Evolutionary conservation across 2,113 vertebrate species (phyloP), one percentile per base, ranked within the genome.

Genomic region (Colossoma macropomum): DNA sequence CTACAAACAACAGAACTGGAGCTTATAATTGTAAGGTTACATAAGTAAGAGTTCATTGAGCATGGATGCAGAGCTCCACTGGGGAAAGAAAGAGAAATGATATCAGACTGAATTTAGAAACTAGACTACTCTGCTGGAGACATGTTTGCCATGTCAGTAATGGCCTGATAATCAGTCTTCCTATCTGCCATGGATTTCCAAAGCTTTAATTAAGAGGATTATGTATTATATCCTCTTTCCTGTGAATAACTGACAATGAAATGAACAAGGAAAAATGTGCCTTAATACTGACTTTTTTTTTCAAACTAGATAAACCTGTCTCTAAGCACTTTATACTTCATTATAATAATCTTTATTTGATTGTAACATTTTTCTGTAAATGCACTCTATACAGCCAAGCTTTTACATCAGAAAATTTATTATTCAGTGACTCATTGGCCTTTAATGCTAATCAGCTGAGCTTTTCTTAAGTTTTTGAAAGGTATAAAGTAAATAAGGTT

Each of bases 11-110:
- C 8, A 28, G 9, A 1, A 45, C 6, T 9, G 9, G 41, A 4
- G 34, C 34, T 38, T 38, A 3, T 7, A 38, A 7, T 7, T 38
- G 15, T 27, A 68, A 15, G 30, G 17, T 54, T 75, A 62, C 71
- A 28, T 28, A 30, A 65, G 28, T 17, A 32, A 66, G 63, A 66
- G 28, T 6, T 66, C 13, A 66, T 32, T 66, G 63, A 21, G 63
- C 28, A 66, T 66, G 28, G 62, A 75, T 38, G 71, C 41, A 66
- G 63, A 38, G 72, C 69, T 69, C 48, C 45, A 21, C 30, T 68
- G 72, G 66, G 60, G 30, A 68, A 82, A 68, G 32, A 21, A 28
- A 68, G 75, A 68, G 32, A 21, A 28, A 27, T 21, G 45, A 75
- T 45, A 56, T 30, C 62, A 65, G 62, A 28, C 23, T 65, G 66